Evolutionary conservation across 1,140 invertebrate species (phyloP), one percentile per base, ranked within the genome.

Genomic region (Saccostrea cuccullata): DNA sequence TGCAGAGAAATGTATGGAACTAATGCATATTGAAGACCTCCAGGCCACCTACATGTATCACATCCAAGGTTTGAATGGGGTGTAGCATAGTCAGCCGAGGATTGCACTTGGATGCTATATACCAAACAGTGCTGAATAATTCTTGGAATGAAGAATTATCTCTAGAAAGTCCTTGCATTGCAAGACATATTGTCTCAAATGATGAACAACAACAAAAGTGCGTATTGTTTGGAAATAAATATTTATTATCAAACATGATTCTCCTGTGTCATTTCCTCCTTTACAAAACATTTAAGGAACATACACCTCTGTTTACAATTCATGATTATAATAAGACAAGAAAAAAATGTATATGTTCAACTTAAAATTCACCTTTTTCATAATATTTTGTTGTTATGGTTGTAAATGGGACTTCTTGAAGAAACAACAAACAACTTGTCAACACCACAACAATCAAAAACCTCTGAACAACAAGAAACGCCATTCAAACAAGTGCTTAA

Each of bases 401-500:
- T 26, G 67, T 73, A 36, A 13, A 73, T 73, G 67, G 67, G 67
- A 73, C 67, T 73, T 73, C 67, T 73, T 73, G 23, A 30, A 73
- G n/a, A 73, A 73, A 73, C 67, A 73, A 73, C 67, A 73, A 73
- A 73, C 67, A 73, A 73, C 67, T 73, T 73, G 67, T 73, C 26
- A 73, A 73, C 67, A 73, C 67, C 67, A 73, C 67, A 73, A 73
- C 67, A 73, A 73, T 73, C 67, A 73, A 73, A 36, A 73, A 26
- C 67, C 70, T 77, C 70, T 77, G 70, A 77, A 77, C 70, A 77
- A 77, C 70, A 77, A 77, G 70, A 77, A 77, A 77, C 70, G 13
- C 70, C 70, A 77, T 77, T 77, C 70, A 77, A 77, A 77, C 70
- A 77, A 77, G 70, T 77, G 11, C 15, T 67, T 67, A 12, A 36